Percentiles rank a stretch among this genome's conserved stretches.
These are phyloP conservation scores for Crotalus horridus DNA, from an alignment of 2,113 vertebrate species.

Conservation along the genomic window DNA sequence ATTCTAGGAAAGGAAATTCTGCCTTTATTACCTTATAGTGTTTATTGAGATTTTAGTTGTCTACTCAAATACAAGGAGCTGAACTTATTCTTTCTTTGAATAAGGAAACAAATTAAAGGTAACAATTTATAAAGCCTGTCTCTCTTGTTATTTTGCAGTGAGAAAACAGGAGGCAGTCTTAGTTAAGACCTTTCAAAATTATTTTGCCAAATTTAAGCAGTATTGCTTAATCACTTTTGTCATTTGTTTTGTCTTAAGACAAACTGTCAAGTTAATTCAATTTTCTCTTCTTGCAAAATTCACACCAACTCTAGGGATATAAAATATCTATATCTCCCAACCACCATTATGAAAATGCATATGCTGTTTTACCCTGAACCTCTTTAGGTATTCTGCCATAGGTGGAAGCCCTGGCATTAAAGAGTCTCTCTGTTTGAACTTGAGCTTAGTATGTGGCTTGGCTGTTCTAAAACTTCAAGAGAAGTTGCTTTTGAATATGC, in stretches of 20 bases:
- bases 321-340: neutral
- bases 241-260: neutral
- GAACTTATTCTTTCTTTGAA: neutral
- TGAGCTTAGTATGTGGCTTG: neutral
- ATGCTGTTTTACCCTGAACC: neutral
- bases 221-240: neutral
- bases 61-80: slow-evolving; percentile 8
- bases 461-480: neutral
- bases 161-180: neutral
- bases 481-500: neutral
- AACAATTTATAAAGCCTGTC: neutral
- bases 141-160: fast-evolving
- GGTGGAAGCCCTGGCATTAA: neutral
- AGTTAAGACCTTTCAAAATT: neutral
- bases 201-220: neutral
- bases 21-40: slow-evolving; percentile 21
- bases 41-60: slow-evolving; percentile 40
- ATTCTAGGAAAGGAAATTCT: slow-evolving; percentile 16
- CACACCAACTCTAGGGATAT: neutral
- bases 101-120: fast-evolving
- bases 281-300: neutral
- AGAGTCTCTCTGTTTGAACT: neutral
- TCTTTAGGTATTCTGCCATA: neutral
- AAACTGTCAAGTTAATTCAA: neutral
- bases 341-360: neutral